Conservation (phyloP, 2,797 vertebrate genomes). For the Molothrus ater region DNA sequence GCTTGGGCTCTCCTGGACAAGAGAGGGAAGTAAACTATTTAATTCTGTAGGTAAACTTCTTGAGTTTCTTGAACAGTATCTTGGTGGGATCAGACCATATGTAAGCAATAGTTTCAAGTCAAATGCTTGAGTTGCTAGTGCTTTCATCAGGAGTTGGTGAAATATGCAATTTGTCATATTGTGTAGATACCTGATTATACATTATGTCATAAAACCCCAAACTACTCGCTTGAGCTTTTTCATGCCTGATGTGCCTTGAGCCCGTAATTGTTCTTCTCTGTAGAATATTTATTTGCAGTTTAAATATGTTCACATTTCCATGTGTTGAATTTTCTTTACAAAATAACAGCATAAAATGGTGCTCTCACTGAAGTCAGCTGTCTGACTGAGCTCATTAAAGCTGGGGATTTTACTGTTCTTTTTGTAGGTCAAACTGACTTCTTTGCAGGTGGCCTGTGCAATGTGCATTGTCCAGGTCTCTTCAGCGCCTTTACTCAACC, state of each 20-base stretch:
- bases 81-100: neutral
- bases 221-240: neutral
- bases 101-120: neutral
- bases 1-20: neutral
- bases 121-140: neutral
- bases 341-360: neutral
- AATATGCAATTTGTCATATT: neutral
- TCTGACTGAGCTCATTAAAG: neutral
- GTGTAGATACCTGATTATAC: neutral
- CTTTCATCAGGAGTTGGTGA: neutral
- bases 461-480: neutral
- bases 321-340: neutral
- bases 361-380: neutral
- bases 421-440: neutral
- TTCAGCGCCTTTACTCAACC: neutral
- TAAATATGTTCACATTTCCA: neutral
- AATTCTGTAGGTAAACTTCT: neutral
- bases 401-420: neutral
- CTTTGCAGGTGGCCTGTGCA: neutral
- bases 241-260: neutral
- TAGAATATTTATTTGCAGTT: neutral
- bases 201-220: neutral
- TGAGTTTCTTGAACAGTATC: neutral
- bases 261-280: neutral
- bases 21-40: neutral